phyloP scores from a whole-genome alignment of 1,140 invertebrate genomes.

The Leptinotarsa defecta region DNA sequence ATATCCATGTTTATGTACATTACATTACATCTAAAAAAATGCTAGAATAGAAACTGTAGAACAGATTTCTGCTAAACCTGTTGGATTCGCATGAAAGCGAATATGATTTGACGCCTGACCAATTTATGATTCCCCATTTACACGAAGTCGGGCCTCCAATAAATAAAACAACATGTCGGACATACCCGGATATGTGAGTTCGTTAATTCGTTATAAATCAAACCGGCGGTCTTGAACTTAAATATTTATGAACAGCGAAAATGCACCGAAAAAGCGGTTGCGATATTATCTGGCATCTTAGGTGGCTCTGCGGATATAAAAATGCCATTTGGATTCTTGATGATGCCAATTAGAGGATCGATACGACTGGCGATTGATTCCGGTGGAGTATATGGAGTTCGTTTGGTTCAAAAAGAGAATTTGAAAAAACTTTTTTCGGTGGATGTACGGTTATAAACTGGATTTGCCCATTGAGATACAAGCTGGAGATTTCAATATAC shows the following conservation, averaged over 20 bases:
- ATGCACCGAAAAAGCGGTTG: constrained; percentile 14
- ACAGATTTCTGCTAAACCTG: too few relatives aligned
- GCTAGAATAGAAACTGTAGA: too few relatives aligned
- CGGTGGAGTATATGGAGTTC: neutral
- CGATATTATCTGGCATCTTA: constrained; percentile 15
- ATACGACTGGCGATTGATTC: neutral
- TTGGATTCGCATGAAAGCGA: too few relatives aligned
- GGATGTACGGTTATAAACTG: too few relatives aligned
- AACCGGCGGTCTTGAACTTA: constrained; percentile 3
- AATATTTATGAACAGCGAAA: constrained; percentile 16
- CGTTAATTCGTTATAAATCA: constrained; percentile 16
- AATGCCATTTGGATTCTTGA: constrained; percentile 10
- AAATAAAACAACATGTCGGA: constrained; percentile 11
- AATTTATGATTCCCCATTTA: neutral
- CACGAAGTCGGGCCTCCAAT: neutral
- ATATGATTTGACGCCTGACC: neutral
- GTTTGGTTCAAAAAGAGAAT: too few relatives aligned
- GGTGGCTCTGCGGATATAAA: constrained; percentile 13
- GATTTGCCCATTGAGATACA: too few relatives aligned
- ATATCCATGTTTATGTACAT: too few relatives aligned
- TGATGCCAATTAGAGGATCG: constrained; percentile 17
- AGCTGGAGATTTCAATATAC: too few relatives aligned
- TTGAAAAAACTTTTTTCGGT: too few relatives aligned
- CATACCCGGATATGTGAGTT: constrained; percentile 19
- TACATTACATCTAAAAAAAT: too few relatives aligned